Evolutionary conservation across 2,888 invertebrate species (phyloP), one percentile per base, ranked within the genome.

Genomic region (Phyto melanocephala): DNA sequence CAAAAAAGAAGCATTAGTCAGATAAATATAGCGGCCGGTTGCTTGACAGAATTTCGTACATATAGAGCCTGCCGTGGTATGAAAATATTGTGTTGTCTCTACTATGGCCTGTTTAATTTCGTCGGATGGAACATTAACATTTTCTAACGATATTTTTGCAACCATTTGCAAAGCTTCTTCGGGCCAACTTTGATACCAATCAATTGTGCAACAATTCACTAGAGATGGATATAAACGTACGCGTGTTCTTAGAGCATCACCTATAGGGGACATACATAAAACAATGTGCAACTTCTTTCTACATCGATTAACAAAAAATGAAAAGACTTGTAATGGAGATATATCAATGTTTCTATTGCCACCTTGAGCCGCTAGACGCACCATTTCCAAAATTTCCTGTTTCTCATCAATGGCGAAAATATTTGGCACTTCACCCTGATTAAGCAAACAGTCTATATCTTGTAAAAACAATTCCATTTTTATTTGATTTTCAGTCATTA

Each of bases 151-250:
- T 89, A 95, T 94, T 52, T 92, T 90, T 0, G 95, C 95, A n/a
- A 96, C 95, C 86, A 97, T 97, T 92, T 96, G 95, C 28, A 97
- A 92, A 0, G 97, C 97, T 0, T 95, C 93, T 86, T 95, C 94
- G 0, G 97, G 97, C 97, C 97, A 97, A 71, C 95, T 94, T 91
- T 95, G 95, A 91, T 96, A 97, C 97, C 97, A 98, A 91, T 98
- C 97, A 85, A 97, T 97, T 2, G 97, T 97, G 90, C 97, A 97
- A 88, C 97, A 97, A 91, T 96, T 98, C 37, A 97, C 96, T 42
- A 98, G 91, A 0, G 97, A 97, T 0, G 97, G 98, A 92, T 97
- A 98, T 89, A 97, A 95, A 0, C 97, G 93, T 4, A 98, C 93
- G 0, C 96, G 93, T 0, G 95, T 94, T 37, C 96, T 93, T 90